Conservation (phyloP, 2,888 invertebrate species). For the Chesias legatella region DNA sequence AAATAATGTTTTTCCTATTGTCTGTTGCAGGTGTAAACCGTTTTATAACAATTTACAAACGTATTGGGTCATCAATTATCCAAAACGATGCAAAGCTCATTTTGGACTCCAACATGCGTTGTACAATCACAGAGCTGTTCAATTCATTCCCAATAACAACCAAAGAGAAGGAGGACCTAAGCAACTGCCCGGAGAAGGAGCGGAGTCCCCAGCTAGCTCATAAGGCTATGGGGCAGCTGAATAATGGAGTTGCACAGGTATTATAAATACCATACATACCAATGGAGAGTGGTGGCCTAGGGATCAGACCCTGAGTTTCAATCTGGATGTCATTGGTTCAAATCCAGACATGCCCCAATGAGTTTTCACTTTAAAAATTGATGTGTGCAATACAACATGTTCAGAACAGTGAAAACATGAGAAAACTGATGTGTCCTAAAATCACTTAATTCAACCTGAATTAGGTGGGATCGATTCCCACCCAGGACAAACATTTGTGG, state of each 20-base stretch:
- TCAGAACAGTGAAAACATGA: too few relatives aligned
- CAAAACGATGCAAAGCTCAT: conserved; percentile 84
- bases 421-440: too few relatives aligned
- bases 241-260: conserved; percentile 84
- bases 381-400: too few relatives aligned
- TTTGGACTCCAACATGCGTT: conserved; percentile 82
- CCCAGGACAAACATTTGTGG: too few relatives aligned
- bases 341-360: too few relatives aligned
- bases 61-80: conserved; percentile 83
- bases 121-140: conserved; percentile 82
- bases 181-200: conserved; percentile 84
- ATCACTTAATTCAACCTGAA: too few relatives aligned
- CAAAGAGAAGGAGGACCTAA: conserved; percentile 85
- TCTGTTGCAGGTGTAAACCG: conserved; percentile 81
- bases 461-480: too few relatives aligned
- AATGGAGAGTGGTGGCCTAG: too few relatives aligned
- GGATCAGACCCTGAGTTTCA: too few relatives aligned
- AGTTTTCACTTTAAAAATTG: too few relatives aligned
- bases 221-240: conserved; percentile 83
- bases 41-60: conserved; percentile 85
- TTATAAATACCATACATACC: neutral
- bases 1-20: neutral
- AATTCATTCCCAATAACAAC: conserved; percentile 85
- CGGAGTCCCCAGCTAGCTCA: conserved; percentile 78
- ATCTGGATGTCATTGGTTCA: too few relatives aligned